Evolutionary conservation across 2,797 vertebrate species (phyloP).

Genomic region (Cynodonichthys magdalenae): DNA sequence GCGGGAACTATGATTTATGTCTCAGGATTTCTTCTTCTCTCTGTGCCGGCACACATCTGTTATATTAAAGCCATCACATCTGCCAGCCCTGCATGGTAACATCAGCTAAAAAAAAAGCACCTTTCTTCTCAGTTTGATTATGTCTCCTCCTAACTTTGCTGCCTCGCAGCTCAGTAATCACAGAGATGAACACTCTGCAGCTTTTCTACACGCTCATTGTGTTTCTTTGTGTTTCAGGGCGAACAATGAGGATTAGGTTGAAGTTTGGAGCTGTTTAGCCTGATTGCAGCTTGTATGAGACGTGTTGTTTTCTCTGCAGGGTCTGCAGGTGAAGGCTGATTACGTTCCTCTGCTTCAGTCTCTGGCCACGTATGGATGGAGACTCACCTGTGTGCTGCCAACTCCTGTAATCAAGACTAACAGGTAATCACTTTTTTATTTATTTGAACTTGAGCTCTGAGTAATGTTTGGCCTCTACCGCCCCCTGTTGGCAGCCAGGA

Average conservation of each 20-base stretch:
- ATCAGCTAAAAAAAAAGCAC: not conserved
- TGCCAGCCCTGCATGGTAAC: conserved; percentile 13
- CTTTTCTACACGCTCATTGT: not conserved
- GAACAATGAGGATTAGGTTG: not conserved
- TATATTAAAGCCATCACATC: conserved; percentile 14
- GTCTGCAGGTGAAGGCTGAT: conserved; percentile 92
- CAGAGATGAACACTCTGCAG: not conserved
- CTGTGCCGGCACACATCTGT: not conserved
- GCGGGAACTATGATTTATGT: conserved; percentile 34
- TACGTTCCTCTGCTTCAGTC: conserved; percentile 95
- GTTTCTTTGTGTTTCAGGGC: conserved; percentile 1
- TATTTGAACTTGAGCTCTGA: not conserved
- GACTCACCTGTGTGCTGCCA: conserved; percentile 94
- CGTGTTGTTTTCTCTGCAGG: conserved; percentile 76
- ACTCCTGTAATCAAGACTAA: conserved; percentile 93
- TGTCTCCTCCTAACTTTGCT: conserved; percentile 9
- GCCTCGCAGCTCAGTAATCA: conserved; percentile 32
- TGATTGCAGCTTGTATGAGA: conserved; percentile 22
- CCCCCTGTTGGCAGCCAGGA: conserved; percentile 45
- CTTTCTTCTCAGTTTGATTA: conserved; percentile 12
- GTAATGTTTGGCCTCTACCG: conserved; percentile 21
- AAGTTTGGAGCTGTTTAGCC: not conserved
- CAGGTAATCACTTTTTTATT: conserved; percentile 81
- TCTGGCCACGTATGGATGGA: conserved; percentile 92
- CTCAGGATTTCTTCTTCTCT: conserved; percentile 9